Conservation (phyloP, 2,797 vertebrate genomes). For the Syngnathus rostellatus region DNA sequence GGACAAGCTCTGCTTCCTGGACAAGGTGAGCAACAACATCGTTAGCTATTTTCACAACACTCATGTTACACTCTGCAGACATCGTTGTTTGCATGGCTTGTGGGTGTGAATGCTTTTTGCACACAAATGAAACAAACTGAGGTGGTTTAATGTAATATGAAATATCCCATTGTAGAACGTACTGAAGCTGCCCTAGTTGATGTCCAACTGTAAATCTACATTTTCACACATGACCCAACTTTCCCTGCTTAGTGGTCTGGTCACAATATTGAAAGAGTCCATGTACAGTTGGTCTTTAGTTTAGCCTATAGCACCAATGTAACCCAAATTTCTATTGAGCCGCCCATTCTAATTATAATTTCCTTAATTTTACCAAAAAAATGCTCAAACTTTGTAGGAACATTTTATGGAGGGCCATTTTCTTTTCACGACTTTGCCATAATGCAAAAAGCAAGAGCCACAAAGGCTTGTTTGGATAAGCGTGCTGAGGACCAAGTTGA, state of each 20-base stretch:
- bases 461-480: too few relatives aligned
- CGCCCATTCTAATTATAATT: too few relatives aligned
- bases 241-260: conserved; percentile 10
- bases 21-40: conserved; percentile 75
- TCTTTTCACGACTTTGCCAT: too few relatives aligned
- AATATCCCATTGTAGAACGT: conserved; percentile 12
- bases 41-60: neutral
- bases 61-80: neutral
- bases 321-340: neutral
- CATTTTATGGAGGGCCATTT: too few relatives aligned
- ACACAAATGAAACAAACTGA: conserved; percentile 15
- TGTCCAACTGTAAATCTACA: conserved; percentile 12
- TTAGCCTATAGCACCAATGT: neutral
- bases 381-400: too few relatives aligned
- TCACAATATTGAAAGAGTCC: neutral
- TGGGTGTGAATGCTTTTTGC: conserved; percentile 1
- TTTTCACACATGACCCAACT: conserved; percentile 17
- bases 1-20: conserved; percentile 94
- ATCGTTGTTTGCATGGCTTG: neutral
- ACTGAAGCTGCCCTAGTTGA: conserved; percentile 9
- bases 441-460: too few relatives aligned
- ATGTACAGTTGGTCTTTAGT: neutral
- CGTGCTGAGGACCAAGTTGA: too few relatives aligned
- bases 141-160: conserved; percentile 10
- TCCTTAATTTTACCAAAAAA: too few relatives aligned